phyloP scores from a whole-genome alignment of 2,113 vertebrate genomes.

The Athene cunicularia region DNA sequence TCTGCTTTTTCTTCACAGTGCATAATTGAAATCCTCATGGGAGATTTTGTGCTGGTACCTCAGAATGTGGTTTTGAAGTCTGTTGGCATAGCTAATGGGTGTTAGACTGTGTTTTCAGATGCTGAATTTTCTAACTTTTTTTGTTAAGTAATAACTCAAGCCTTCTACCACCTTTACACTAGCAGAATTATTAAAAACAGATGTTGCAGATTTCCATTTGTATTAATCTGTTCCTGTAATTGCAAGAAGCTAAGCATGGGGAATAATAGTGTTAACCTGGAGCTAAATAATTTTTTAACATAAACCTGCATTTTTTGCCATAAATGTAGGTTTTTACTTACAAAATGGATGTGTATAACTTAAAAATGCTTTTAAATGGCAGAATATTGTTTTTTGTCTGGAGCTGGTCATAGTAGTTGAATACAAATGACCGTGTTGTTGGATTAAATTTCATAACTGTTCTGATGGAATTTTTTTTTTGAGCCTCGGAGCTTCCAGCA shows the following conservation, averaged over 20 bases:
- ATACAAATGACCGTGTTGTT: background rate
- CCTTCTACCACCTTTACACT: background rate
- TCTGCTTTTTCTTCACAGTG: conserved; percentile 55
- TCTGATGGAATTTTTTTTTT: background rate
- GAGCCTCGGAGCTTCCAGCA: background rate
- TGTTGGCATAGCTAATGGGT: conserved; percentile 55
- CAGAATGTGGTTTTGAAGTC: conserved; percentile 58
- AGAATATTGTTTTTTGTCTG: background rate
- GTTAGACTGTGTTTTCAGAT: conserved; percentile 39
- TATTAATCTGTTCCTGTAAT: conserved; percentile 55
- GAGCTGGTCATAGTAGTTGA: background rate
- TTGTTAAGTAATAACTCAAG: background rate
- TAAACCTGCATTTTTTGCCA: background rate
- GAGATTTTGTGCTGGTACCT: conserved; percentile 37
- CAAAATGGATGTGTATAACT: background rate
- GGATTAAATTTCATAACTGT: background rate
- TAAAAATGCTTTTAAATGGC: background rate
- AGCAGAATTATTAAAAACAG: conserved; percentile 60
- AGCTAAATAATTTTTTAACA: background rate
- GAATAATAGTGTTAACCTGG: conserved; percentile 24
- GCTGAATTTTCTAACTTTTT: conserved; percentile 24
- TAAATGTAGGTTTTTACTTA: background rate
- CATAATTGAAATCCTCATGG: conserved; percentile 61
- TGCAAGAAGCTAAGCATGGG: background rate
- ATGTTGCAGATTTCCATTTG: conserved; percentile 31